These are phyloP conservation scores for Phlogophora meticulosa DNA, from an alignment of 2,888 invertebrate species.

Conservation along the genomic window DNA sequence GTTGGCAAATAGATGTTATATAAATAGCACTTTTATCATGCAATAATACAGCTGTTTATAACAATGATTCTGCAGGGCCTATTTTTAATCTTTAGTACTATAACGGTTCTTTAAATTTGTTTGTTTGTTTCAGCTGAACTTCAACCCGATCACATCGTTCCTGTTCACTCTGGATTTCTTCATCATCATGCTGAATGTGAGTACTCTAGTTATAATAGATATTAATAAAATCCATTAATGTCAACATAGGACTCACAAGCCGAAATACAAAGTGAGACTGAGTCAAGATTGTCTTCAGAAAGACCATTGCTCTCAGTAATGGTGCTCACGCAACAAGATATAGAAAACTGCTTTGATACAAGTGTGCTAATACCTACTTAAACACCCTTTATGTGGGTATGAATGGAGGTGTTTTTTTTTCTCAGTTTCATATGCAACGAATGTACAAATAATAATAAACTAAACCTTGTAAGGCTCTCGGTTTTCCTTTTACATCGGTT, in stretches of 20 bases:
- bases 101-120: constrained; percentile 32
- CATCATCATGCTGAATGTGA: constrained; percentile 94
- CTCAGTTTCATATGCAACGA: no score
- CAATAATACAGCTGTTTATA: not conserved
- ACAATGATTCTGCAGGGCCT: not conserved
- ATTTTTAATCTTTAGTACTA: not conserved
- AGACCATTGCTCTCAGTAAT: not conserved
- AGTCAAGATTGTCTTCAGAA: not conserved
- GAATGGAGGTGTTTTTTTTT: no score
- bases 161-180: constrained; percentile 95
- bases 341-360: no score
- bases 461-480: not conserved
- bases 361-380: no score
- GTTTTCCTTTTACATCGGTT: not conserved
- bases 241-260: not conserved
- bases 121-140: constrained; percentile 91
- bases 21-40: no score
- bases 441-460: not conserved
- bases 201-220: constrained; percentile 77
- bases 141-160: constrained; percentile 94
- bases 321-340: not conserved
- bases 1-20: no score
- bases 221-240: not conserved
- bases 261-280: no score
- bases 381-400: no score